Conservation (phyloP, 1,140 invertebrate species). For the Platorchestia sp. region DNA sequence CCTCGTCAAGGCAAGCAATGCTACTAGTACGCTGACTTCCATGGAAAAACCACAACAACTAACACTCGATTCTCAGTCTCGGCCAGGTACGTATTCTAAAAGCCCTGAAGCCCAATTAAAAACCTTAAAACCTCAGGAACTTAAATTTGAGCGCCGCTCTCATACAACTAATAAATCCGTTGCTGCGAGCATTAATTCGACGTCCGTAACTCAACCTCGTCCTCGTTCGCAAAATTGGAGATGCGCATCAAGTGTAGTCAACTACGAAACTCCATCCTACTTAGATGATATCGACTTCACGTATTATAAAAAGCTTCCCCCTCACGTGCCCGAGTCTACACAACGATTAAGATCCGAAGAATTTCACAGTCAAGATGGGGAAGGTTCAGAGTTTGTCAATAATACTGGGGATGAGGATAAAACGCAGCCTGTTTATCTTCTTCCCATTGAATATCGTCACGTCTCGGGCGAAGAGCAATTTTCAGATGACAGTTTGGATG, state of each 20-base stretch:
- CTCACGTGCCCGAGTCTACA: background rate
- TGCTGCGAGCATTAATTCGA: background rate
- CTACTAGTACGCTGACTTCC: conserved; percentile 31
- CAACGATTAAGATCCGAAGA: background rate
- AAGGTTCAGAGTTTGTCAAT: background rate
- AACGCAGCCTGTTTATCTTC: background rate
- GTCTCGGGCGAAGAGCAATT: conserved; percentile 42
- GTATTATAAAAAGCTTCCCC: background rate
- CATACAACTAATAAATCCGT: background rate
- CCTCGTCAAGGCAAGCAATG: background rate
- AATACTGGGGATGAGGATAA: background rate
- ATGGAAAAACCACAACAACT: conserved; percentile 17
- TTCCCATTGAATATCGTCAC: conserved; percentile 42
- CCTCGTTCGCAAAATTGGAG: background rate
- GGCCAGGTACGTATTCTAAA: conserved; percentile 46
- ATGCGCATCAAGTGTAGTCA: background rate
- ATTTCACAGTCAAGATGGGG: background rate
- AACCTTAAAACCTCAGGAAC: background rate
- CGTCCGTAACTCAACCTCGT: background rate
- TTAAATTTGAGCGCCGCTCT: background rate
- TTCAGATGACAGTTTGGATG: conserved; percentile 40
- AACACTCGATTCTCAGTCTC: background rate
- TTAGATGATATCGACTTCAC: conserved; percentile 50
- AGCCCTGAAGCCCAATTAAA: background rate
- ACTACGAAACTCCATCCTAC: background rate